phyloP scores from a whole-genome alignment of 2,888 invertebrate genomes.

The Hesperia comma region DNA sequence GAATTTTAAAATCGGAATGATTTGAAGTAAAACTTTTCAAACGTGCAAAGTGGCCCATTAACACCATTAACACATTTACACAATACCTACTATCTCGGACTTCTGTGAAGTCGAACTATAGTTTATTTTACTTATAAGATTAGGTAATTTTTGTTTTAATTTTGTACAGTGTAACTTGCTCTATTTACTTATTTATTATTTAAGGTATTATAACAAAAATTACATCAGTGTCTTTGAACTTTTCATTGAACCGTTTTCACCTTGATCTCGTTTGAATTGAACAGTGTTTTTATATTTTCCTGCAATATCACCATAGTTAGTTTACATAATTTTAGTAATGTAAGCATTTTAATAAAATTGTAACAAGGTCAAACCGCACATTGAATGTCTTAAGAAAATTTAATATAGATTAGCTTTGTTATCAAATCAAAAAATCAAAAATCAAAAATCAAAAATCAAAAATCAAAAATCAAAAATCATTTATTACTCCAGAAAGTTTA shows the following conservation, averaged over 20 bases:
- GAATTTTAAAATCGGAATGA: background rate
- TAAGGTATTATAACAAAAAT: background rate
- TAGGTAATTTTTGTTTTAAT: background rate
- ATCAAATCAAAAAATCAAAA: too few species aligned
- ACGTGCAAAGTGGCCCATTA: too few species aligned
- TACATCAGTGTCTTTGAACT: constrained; percentile 18
- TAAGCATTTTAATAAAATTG: background rate
- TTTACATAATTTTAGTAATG: background rate
- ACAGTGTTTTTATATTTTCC: background rate
- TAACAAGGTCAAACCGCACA: too few species aligned
- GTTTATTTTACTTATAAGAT: constrained; percentile 3
- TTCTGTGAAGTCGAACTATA: constrained; percentile 14
- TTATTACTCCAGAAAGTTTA: too few species aligned
- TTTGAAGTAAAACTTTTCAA: too few species aligned
- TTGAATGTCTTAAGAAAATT: too few species aligned
- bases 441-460: too few species aligned
- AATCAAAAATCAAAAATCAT: too few species aligned
- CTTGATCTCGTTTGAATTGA: constrained; percentile 14
- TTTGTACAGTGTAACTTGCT: background rate
- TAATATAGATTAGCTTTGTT: too few species aligned
- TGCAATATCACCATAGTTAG: background rate
- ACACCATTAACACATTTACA: too few species aligned
- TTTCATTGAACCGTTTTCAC: constrained; percentile 1
- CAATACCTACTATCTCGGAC: background rate
- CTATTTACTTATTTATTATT: constrained; percentile 1